Conservation (phyloP, 92 coral and sea anemone species). For the Siderastrea siderea region DNA sequence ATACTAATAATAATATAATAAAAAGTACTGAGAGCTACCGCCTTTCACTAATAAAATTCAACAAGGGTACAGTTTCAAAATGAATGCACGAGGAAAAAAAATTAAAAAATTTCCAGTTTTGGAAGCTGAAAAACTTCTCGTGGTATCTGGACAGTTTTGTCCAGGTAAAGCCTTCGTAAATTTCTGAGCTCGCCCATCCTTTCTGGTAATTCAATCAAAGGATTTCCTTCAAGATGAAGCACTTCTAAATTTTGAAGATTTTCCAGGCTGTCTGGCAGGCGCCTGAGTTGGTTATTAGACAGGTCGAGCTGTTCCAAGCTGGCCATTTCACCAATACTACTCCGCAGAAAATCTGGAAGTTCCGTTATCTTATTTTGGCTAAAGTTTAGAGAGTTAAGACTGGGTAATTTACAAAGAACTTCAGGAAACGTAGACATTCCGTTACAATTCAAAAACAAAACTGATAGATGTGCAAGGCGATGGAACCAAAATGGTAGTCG, state of each 20-base stretch:
- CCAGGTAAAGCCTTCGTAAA: conserved; percentile 74
- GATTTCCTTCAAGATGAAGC: conserved; percentile 74
- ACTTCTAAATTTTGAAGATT: conserved; percentile 56
- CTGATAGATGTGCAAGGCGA: conserved; percentile 58
- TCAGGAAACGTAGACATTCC: conserved; percentile 74
- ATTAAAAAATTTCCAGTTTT: conserved; percentile 70
- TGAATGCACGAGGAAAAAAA: background rate
- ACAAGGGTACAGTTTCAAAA: background rate
- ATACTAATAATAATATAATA: too few relatives aligned
- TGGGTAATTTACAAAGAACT: conserved; percentile 78
- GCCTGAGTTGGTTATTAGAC: conserved; percentile 67
- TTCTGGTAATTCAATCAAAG: conserved; percentile 63
- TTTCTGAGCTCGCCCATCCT: conserved; percentile 60
- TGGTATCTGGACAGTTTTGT: conserved; percentile 77
- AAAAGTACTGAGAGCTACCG: too few relatives aligned
- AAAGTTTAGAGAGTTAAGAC: conserved; percentile 67
- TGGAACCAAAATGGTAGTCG: conserved; percentile 79
- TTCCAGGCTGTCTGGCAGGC: conserved; percentile 72
- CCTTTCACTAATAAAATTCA: too few relatives aligned
- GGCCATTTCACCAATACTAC: conserved; percentile 75
- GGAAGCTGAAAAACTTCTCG: conserved; percentile 72
- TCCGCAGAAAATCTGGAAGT: conserved; percentile 73
- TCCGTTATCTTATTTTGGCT: conserved; percentile 66
- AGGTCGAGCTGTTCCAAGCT: conserved; percentile 70
- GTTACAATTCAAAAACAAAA: conserved; percentile 65